Evolutionary conservation across 2,888 invertebrate species (phyloP).

Genomic region (Chironomus tentans): DNA sequence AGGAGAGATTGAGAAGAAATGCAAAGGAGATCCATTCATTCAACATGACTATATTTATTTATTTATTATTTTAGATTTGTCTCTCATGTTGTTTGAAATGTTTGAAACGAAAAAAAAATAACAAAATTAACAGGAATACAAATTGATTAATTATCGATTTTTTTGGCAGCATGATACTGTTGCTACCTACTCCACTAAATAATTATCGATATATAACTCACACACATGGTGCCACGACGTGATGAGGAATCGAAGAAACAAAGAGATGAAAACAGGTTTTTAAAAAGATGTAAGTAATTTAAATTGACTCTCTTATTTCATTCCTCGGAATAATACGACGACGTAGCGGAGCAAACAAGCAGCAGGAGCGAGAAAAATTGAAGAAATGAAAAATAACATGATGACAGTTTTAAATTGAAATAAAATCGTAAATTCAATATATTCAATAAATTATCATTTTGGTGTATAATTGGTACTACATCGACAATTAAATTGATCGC

Average conservation of each 20-base stretch:
- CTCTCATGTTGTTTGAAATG: background rate
- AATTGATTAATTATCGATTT: constrained; percentile 25
- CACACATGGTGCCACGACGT: background rate
- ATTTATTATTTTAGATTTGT: background rate
- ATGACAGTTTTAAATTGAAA: background rate
- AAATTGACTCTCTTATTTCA: background rate
- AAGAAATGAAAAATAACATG: background rate
- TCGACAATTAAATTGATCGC: background rate
- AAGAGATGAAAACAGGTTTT: background rate
- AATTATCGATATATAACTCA: background rate
- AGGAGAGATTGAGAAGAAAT: background rate
- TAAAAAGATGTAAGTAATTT: background rate
- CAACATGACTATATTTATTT: background rate
- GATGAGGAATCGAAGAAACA: background rate
- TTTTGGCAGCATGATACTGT: constrained; percentile 12
- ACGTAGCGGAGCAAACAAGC: background rate
- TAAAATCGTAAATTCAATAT: constrained; percentile 6
- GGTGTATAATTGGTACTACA: constrained; percentile 6
- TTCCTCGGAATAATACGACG: background rate
- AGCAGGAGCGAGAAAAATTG: background rate
- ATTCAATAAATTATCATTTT: constrained; percentile 8
- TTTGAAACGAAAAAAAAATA: background rate
- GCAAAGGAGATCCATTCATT: background rate
- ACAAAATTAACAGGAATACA: constrained; percentile 12
- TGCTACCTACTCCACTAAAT: background rate